Base-by-base conservation (phyloP, 2,888 invertebrate species). In the Julus scandinavius region DNA sequence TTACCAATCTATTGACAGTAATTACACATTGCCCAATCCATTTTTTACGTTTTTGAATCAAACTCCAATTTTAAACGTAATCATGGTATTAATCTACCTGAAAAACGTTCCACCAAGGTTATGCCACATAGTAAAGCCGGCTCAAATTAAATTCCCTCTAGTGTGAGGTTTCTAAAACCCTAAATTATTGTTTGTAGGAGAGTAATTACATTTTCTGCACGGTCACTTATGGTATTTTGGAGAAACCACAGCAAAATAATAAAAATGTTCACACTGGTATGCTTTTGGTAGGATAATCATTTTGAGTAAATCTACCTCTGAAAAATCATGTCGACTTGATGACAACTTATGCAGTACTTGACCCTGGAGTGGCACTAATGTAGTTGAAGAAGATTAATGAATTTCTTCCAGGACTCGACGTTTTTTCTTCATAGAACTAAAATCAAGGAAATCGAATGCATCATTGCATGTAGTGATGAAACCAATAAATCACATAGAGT, bases 301-400 rank as follows among this genome's bases (percentile, higher is more conserved):
- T 80, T 15, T 80, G 58, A 13, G 29, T 29, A n/a, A 58, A n/a
- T 58, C n/a, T 3, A n/a, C 58, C 58, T n/a, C n/a, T 29, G 29
- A 29, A 38, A 80, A 45, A 72, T 29, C 9, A 6, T 20, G 11
- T 20, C 29, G 20, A 72, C 72, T 72, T 40, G 80, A 80, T 80
- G 54, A 54, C 54, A 40, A 13, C 45, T 88, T 88, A 89, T 58
- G 88, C 90, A 38, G 90, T 89, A 87, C 89, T 90, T 11, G 90
- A 89, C 40, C 89, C 89, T 41, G 90, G 87, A 17, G 89, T 89
- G 15, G 87, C 88, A 88, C 90, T 90, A 29, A 90, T 90, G 88
- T 88, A 90, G 80, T 88, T 89, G 63, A 90, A 89, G 15, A 90
- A 88, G 20, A 89, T 88, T 20, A 89, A 88, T 13, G 90, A 89